Base-by-base conservation (phyloP, 2,797 vertebrate genomes). In the Enteromius viviparus region DNA sequence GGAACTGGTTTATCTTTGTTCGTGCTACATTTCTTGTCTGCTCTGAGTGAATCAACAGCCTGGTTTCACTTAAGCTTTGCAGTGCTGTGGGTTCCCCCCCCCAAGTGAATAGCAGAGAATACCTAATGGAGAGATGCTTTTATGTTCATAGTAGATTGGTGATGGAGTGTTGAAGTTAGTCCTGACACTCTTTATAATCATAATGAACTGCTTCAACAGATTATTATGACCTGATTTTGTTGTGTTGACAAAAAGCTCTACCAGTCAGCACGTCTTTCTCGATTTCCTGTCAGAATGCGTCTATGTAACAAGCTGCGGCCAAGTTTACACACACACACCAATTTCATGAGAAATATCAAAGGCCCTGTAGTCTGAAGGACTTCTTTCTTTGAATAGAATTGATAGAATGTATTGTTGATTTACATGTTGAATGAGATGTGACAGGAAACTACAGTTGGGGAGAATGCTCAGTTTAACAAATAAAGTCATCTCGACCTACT, bases 251-350 rank as follows among this genome's bases (percentile, higher is more conserved):
- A 7, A 26, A 21, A 29, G 2, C 29, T n/a, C 12, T 7, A 7
- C 47, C 26, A 80, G 62, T 21, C 47, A 69, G 62, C 15, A 40
- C 7, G 17, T 29, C 23, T 37, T 40, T 2, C 32, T 78, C 14
- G 11, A 77, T 83, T 80, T 86, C 81, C 81, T 83, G 80, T 65
- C n/a, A 75, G 3, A 19, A 23, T 17, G 64, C 58, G 23, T 69
- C 23, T 58, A 1, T 66, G 37, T 14, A n/a, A 29, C 6, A 29
- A 51, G 42, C 14, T 80, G 77, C 4, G 23, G 37, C 6, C 26
- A 58, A n/a, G 1, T 62, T 34, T n/a, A 53, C 19, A 66, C 23
- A 58, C 26, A 23, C 10, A 9, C 1, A 75, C 66, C 53, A 17
- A 47, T 34, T 15, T 53, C 21, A 21, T 11, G 8, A 76, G 9